Evolutionary conservation across 2,888 invertebrate species (phyloP).

Genomic region (Morpho achilles): DNA sequence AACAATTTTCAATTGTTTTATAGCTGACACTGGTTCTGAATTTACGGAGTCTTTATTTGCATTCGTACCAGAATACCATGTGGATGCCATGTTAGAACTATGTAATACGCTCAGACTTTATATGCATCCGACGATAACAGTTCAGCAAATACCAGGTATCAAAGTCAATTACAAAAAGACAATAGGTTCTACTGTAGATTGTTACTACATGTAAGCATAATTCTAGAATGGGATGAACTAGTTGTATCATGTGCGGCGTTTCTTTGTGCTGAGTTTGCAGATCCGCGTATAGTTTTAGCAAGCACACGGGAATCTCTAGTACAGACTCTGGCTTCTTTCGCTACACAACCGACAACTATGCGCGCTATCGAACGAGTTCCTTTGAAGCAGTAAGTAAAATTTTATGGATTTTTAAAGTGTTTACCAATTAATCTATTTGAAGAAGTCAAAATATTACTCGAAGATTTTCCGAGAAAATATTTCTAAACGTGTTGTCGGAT

Average conservation of each 20-base stretch:
- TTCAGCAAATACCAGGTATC: conserved; percentile 69
- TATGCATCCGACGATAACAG: conserved; percentile 81
- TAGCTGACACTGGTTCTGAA: conserved; percentile 32
- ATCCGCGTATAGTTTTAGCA: conserved; percentile 85
- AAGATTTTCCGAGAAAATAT: too few relatives aligned
- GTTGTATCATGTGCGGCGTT: conserved; percentile 84
- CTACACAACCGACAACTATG: conserved; percentile 85
- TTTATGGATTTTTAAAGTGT: too few relatives aligned
- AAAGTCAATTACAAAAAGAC: neutral
- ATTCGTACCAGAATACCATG: conserved; percentile 86
- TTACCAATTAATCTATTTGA: too few relatives aligned
- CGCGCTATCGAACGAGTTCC: conserved; percentile 85
- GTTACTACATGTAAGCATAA: conserved; percentile 22
- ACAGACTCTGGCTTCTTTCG: conserved; percentile 87
- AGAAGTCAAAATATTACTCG: too few relatives aligned
- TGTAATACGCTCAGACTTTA: conserved; percentile 81
- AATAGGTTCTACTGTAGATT: neutral
- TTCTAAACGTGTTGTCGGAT: too few relatives aligned
- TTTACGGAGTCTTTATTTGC: conserved; percentile 77
- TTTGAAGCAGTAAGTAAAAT: conserved; percentile 69
- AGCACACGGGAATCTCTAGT: conserved; percentile 88
- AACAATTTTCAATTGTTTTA: neutral
- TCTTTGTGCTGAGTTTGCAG: conserved; percentile 86
- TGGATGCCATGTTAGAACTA: conserved; percentile 82
- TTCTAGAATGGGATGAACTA: conserved; percentile 78